phyloP scores from a whole-genome alignment of 2,888 invertebrate species.

The Eupeodes latifasciatus region DNA sequence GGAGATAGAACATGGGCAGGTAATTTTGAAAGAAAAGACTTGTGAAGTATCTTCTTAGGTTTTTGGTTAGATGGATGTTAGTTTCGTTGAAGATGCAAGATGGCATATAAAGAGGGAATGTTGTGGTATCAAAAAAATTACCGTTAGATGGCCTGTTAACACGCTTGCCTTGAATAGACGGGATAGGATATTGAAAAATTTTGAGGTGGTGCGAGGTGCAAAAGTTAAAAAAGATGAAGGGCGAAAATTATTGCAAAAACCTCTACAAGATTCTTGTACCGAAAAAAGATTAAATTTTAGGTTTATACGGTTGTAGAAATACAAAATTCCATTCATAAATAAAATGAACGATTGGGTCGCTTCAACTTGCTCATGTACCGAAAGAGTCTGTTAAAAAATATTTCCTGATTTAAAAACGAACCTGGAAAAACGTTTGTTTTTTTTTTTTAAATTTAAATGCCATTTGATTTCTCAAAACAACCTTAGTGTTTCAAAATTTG shows the following conservation, averaged over 20 bases:
- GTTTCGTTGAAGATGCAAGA: background rate
- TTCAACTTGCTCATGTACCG: too few relatives aligned
- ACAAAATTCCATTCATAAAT: too few relatives aligned
- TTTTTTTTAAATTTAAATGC: too few relatives aligned
- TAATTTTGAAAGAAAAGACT: slow-evolving; percentile 51
- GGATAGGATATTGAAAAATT: slow-evolving; percentile 39
- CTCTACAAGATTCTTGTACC: too few relatives aligned
- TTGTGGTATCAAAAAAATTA: slow-evolving; percentile 39
- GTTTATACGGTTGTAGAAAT: too few relatives aligned
- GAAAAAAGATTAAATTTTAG: too few relatives aligned
- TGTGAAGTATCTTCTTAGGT: slow-evolving; percentile 10
- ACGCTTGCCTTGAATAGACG: slow-evolving; percentile 55
- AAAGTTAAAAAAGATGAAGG: background rate
- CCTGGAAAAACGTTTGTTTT: too few relatives aligned
- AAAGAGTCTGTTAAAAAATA: too few relatives aligned
- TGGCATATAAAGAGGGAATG: slow-evolving; percentile 19
- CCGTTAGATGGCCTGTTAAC: slow-evolving; percentile 72
- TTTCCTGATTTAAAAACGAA: too few relatives aligned
- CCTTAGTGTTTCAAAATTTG: too few relatives aligned
- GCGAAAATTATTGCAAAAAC: background rate
- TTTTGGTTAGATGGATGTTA: slow-evolving; percentile 11
- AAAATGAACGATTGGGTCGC: too few relatives aligned
- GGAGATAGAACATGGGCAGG: slow-evolving; percentile 74
- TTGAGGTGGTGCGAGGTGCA: background rate
- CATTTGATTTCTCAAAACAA: too few relatives aligned